These are phyloP conservation scores for Alces alces DNA, from an alignment of 2,113 vertebrate genomes.

Conservation along the genomic window DNA sequence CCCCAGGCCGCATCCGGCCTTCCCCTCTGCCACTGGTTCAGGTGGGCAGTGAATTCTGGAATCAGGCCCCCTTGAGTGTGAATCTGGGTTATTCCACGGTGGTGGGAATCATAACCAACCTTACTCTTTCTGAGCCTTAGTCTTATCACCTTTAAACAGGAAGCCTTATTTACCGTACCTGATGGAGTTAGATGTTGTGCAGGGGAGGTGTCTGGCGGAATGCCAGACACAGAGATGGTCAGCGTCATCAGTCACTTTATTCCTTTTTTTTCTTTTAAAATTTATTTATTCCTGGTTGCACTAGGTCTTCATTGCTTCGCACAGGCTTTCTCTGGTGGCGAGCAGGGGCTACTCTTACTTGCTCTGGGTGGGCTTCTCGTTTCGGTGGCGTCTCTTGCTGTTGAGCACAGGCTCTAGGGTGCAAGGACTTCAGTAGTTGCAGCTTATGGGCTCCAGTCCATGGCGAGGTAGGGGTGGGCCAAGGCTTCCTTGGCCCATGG, in stretches of 20 bases:
- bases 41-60: neutral
- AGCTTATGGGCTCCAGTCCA: neutral
- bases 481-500: neutral
- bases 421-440: neutral
- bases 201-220: too few relatives aligned
- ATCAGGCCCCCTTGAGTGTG: neutral
- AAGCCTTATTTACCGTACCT: neutral
- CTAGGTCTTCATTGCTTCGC: neutral
- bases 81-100: neutral
- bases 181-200: neutral
- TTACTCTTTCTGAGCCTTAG: neutral
- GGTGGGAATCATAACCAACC: neutral
- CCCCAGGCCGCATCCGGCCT: neutral
- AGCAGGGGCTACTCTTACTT: neutral
- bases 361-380: neutral
- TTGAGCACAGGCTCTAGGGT: neutral
- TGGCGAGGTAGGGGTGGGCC: fast-evolving
- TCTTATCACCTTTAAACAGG: neutral
- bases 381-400: fast-evolving
- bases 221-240: neutral
- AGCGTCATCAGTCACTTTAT: neutral
- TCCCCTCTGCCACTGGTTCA: neutral
- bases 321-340: neutral
- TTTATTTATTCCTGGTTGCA: neutral
- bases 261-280: neutral